Evolutionary conservation across 2,113 vertebrate species (phyloP).

Genomic region (Neopipo cinnamomea): DNA sequence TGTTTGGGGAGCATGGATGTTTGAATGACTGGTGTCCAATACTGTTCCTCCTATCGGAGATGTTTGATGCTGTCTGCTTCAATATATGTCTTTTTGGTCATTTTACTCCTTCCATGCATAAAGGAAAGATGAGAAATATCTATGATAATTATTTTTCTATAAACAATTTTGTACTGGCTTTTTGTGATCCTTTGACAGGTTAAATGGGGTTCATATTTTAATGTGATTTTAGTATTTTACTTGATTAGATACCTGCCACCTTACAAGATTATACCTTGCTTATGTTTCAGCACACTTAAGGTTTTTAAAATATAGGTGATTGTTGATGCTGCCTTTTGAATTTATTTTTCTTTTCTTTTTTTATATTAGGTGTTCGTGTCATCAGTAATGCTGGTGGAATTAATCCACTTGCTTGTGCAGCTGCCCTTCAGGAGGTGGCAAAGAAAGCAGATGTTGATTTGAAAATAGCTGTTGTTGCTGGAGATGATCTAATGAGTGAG

Average conservation of each 20-base stretch:
- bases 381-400: conserved; percentile 86
- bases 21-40: not conserved
- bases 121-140: not conserved
- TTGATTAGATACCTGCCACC: not conserved
- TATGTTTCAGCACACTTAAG: not conserved
- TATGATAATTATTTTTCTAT: not conserved
- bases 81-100: not conserved
- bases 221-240: not conserved
- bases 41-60: not conserved
- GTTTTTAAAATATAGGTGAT: not conserved
- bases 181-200: not conserved
- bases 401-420: conserved; percentile 82
- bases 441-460: conserved; percentile 80
- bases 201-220: not conserved
- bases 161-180: not conserved
- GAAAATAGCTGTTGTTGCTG: conserved; percentile 86
- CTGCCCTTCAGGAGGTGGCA: conserved; percentile 78
- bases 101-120: not conserved
- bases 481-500: conserved; percentile 85
- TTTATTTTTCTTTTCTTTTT: not conserved
- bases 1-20: not conserved
- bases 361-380: conserved; percentile 78
- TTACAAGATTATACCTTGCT: not conserved
- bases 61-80: not conserved
- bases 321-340: not conserved